Conservation (phyloP, 2,888 invertebrate species). For the Orchestes rusci region DNA sequence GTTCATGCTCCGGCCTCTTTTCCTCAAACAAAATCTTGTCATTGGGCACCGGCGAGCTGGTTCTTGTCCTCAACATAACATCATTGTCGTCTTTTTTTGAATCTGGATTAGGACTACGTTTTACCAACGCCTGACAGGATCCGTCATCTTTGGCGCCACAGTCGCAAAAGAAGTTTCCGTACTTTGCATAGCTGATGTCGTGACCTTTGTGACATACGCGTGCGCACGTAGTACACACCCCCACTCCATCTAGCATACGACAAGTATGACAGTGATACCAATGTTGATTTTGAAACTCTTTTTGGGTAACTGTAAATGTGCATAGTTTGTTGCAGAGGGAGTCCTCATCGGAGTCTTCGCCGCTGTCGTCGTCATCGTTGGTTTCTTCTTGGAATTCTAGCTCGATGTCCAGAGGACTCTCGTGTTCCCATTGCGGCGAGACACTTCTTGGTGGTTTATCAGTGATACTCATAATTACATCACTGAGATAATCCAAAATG, state of each 20-base stretch:
- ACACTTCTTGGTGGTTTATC: constrained; percentile 39
- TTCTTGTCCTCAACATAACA: constrained; percentile 19
- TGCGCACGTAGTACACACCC: constrained; percentile 96
- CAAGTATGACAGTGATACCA: constrained; percentile 99
- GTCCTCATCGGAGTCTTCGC: constrained; percentile 92
- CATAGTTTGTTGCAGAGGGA: constrained; percentile 86
- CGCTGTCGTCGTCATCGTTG: constrained; percentile 88
- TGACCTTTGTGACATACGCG: constrained; percentile 87
- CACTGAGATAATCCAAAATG: constrained; percentile 76
- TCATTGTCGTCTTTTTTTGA: constrained; percentile 8
- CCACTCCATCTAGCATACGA: constrained; percentile 96
- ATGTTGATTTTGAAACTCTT: constrained; percentile 94
- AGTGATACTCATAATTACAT: constrained; percentile 48
- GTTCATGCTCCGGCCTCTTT: constrained; percentile 38
- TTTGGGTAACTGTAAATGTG: constrained; percentile 90
- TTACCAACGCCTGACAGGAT: constrained; percentile 60
- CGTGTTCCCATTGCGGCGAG: constrained; percentile 75
- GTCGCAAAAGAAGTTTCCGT: constrained; percentile 98
- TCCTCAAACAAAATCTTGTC: constrained; percentile 40
- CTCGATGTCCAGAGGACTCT: constrained; percentile 66
- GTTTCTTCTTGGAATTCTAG: constrained; percentile 83
- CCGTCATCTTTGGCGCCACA: constrained; percentile 95
- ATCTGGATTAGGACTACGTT: constrained; percentile 42
- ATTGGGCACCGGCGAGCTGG: constrained; percentile 37
- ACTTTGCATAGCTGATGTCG: constrained; percentile 95